Percentiles rank a stretch among this genome's conserved stretches.
Conservation (phyloP, 2,113 vertebrate species). For the Apodemus sylvaticus region DNA sequence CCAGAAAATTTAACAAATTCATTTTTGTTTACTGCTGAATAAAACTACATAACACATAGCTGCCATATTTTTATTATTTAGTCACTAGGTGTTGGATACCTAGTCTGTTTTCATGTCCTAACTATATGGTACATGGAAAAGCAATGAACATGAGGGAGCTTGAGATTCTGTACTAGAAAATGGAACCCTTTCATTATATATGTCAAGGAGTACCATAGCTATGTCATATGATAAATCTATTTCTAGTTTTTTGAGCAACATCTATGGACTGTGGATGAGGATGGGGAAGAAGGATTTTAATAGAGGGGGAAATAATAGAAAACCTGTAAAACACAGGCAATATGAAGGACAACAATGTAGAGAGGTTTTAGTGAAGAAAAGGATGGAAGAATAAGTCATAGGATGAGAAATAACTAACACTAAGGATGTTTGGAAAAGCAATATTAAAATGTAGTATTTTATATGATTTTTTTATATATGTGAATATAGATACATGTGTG, state of each 20-base stretch:
- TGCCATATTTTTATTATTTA: background rate
- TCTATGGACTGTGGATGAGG: background rate
- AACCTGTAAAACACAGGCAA: background rate
- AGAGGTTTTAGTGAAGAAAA: background rate
- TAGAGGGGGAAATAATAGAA: background rate
- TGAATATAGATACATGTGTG: background rate
- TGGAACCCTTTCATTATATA: background rate
- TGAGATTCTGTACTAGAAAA: background rate
- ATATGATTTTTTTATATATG: background rate
- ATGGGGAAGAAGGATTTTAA: background rate
- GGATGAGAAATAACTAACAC: too few species aligned
- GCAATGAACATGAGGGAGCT: background rate
- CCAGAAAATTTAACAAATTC: background rate
- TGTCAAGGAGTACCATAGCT: too few species aligned
- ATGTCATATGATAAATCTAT: background rate
- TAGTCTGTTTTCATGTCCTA: background rate
- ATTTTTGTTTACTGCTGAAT: background rate
- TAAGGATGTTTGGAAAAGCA: background rate
- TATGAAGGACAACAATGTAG: background rate
- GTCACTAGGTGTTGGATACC: background rate
- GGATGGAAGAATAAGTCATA: background rate
- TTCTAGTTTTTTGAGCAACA: background rate
- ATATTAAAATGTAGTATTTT: background rate
- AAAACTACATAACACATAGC: background rate
- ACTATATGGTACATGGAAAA: background rate